These are phyloP conservation scores for Typhlomys cinereus DNA, from an alignment of 2,113 vertebrate genomes.

Conservation along the genomic window DNA sequence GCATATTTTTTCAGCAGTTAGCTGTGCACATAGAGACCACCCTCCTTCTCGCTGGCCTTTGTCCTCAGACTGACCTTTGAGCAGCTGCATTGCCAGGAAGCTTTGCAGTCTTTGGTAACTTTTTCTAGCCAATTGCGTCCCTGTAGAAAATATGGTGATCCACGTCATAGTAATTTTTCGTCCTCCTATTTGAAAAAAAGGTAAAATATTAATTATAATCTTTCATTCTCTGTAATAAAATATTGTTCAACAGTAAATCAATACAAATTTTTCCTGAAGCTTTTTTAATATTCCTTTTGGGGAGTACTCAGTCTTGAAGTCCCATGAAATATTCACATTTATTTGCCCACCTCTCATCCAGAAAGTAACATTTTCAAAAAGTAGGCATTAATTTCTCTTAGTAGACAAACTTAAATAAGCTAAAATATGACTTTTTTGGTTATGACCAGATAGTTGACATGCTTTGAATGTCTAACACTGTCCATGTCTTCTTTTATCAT, in stretches of 20 bases:
- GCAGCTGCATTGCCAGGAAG: background rate
- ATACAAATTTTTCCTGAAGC: conserved; percentile 10
- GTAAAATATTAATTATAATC: background rate
- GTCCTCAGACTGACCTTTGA: background rate
- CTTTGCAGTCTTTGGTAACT: background rate
- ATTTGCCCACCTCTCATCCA: background rate
- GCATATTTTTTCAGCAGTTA: background rate
- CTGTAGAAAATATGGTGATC: background rate
- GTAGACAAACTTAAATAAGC: conserved; percentile 1
- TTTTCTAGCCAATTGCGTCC: background rate
- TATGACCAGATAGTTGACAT: background rate
- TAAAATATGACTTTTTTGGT: background rate
- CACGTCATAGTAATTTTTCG: background rate
- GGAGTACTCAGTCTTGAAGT: background rate
- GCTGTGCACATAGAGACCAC: background rate
- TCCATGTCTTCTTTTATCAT: background rate
- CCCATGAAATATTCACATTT: background rate
- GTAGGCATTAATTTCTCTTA: background rate
- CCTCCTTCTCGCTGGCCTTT: background rate
- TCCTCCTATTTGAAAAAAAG: background rate
- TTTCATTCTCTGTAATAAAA: background rate
- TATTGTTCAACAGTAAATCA: conserved; percentile 19
- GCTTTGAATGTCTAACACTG: background rate
- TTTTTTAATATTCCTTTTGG: background rate
- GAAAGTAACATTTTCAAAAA: background rate